A percentile compares a stretch with the other conserved stretches of the same genome.
These are phyloP conservation scores for Tolmerus cingulatus DNA, from an alignment of 2,888 invertebrate species.

Conservation along the genomic window DNA sequence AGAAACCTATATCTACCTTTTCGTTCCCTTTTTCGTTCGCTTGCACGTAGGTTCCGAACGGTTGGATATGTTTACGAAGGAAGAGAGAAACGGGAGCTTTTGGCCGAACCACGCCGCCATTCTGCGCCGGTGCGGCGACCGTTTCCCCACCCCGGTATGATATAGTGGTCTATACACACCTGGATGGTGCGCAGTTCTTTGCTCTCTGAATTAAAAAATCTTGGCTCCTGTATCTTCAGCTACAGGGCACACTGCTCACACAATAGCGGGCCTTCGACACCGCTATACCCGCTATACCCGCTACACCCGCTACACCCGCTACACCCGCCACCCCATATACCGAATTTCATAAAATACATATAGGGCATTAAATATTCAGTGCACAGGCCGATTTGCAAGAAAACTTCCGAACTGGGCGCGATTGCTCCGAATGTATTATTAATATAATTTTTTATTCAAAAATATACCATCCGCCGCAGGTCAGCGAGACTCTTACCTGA, in stretches of 20 bases:
- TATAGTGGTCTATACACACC: slow-evolving; percentile 20
- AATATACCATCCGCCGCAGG: background rate
- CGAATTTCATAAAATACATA: background rate
- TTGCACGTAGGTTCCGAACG: slow-evolving; percentile 9
- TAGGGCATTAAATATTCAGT: slow-evolving; percentile 9
- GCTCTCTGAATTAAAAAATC: slow-evolving; percentile 10
- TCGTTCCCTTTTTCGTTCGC: slow-evolving; percentile 28
- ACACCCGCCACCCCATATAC: background rate
- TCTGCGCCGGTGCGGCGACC: slow-evolving; percentile 15
- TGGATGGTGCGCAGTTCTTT: slow-evolving; percentile 38
- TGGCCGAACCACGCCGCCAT: background rate
- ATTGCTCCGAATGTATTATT: background rate
- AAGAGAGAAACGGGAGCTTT: slow-evolving; percentile 15
- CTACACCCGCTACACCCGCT: background rate
- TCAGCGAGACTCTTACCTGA: background rate
- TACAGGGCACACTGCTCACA: background rate
- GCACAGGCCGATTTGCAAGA: slow-evolving; percentile 7
- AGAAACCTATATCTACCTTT: slow-evolving; percentile 37
- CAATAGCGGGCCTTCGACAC: background rate
- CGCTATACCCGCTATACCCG: background rate
- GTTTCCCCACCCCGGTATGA: background rate
- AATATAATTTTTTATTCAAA: background rate
- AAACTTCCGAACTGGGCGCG: background rate
- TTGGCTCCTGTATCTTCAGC: background rate
- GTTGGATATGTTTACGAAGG: slow-evolving; percentile 19